Conservation (phyloP, 2,888 invertebrate genomes). For the Melieria omissa region DNA sequence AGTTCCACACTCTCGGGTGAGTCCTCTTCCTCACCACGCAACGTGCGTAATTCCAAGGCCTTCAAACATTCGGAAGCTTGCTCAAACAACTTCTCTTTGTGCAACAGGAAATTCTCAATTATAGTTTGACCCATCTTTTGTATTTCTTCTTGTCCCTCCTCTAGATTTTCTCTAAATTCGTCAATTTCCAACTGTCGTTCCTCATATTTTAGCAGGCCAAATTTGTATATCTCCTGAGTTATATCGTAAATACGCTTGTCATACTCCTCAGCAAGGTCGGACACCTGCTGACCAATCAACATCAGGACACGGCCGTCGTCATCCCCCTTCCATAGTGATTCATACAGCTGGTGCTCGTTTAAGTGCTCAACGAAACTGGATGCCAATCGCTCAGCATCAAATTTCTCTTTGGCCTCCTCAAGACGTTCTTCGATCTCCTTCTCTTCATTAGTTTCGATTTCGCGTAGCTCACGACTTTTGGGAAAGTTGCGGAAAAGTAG, state of each 20-base stretch:
- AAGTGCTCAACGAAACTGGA: slow-evolving; percentile 82
- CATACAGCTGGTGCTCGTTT: slow-evolving; percentile 76
- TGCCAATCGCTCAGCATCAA: slow-evolving; percentile 73
- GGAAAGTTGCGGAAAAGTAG: too few species aligned
- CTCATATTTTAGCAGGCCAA: slow-evolving; percentile 75
- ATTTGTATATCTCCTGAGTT: slow-evolving; percentile 73
- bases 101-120: slow-evolving; percentile 67
- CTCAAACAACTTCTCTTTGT: slow-evolving; percentile 66
- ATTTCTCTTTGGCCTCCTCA: slow-evolving; percentile 68
- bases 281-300: slow-evolving; percentile 73
- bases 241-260: slow-evolving; percentile 66
- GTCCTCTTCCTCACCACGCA: slow-evolving; percentile 61
- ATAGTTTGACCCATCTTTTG: slow-evolving; percentile 72
- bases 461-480: slow-evolving; percentile 62
- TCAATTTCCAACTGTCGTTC: slow-evolving; percentile 74
- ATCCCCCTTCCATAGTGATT: slow-evolving; percentile 77
- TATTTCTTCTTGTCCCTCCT: slow-evolving; percentile 72
- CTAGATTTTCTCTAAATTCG: slow-evolving; percentile 71
- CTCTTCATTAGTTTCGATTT: slow-evolving; percentile 71
- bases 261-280: slow-evolving; percentile 70
- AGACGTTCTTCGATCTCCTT: slow-evolving; percentile 71
- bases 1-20: slow-evolving; percentile 60
- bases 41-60: slow-evolving; percentile 47
- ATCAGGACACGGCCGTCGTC: slow-evolving; percentile 69
- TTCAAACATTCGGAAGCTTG: slow-evolving; percentile 48